Evolutionary conservation across 2,888 invertebrate genomes (phyloP).

Genomic region (Cantharis rufa): DNA sequence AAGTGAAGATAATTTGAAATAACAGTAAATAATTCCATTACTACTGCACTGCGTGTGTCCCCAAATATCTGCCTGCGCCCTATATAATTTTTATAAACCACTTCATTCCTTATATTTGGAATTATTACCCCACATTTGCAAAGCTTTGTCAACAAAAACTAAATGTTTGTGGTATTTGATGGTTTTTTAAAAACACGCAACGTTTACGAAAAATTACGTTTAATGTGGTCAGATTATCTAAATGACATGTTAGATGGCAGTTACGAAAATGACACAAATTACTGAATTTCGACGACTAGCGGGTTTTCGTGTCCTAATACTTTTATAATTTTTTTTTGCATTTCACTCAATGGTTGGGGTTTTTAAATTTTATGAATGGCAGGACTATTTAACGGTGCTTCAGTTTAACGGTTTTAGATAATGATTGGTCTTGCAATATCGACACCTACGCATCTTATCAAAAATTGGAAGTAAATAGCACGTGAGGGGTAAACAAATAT

Average conservation of each 20-base stretch:
- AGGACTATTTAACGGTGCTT: background rate
- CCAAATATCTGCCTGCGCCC: background rate
- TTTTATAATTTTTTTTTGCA: constrained; percentile 1
- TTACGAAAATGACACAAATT: constrained; percentile 14
- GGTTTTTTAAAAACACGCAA: background rate
- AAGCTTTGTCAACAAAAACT: background rate
- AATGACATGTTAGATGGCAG: constrained; percentile 17
- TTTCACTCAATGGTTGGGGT: background rate
- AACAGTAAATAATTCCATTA: background rate
- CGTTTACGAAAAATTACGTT: constrained; percentile 9
- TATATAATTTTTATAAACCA: background rate
- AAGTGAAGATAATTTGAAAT: background rate
- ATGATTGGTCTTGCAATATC: constrained; percentile 1
- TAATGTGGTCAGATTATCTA: constrained; percentile 21
- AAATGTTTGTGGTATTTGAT: background rate
- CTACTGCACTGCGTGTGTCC: background rate
- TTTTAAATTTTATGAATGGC: background rate
- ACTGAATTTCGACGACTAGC: background rate
- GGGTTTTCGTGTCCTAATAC: background rate
- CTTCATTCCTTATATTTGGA: background rate
- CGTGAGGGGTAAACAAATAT: constrained; percentile 28
- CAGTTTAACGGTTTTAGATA: background rate
- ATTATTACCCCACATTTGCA: background rate
- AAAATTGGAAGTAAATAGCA: constrained; percentile 24
- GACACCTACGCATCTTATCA: constrained; percentile 32